These are phyloP conservation scores for Vesta saturnalis DNA, from an alignment of 2,888 invertebrate genomes.

Conservation along the genomic window DNA sequence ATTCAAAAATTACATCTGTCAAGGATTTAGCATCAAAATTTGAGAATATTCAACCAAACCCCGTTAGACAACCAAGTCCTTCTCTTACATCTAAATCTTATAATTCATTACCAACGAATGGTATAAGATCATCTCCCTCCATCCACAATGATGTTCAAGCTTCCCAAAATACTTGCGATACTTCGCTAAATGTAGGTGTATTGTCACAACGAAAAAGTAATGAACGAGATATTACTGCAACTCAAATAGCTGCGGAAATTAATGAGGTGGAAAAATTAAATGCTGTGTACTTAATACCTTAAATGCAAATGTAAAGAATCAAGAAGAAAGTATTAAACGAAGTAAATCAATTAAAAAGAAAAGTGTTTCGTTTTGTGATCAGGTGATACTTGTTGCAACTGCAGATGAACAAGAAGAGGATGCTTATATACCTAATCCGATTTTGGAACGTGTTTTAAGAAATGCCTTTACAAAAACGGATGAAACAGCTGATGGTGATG, in stretches of 20 bases:
- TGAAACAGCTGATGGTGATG: constrained; percentile 25
- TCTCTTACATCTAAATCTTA: background rate
- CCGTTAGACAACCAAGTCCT: background rate
- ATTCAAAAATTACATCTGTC: constrained; percentile 66
- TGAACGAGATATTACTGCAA: constrained; percentile 58
- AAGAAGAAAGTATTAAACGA: constrained; percentile 62
- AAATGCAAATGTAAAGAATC: constrained; percentile 63
- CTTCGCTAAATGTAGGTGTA: constrained; percentile 45
- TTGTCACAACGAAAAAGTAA: constrained; percentile 53
- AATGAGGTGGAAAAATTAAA: constrained; percentile 68
- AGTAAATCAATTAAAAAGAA: constrained; percentile 79
- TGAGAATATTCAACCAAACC: constrained; percentile 64
- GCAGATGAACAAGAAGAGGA: constrained; percentile 93
- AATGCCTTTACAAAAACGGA: constrained; percentile 83
- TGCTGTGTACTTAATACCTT: constrained; percentile 65
- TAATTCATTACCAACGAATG: constrained; percentile 7
- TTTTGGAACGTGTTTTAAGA: constrained; percentile 84
- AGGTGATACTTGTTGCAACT: constrained; percentile 91
- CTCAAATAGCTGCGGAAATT: constrained; percentile 67
- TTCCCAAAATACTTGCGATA: constrained; percentile 35
- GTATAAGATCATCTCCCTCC: constrained; percentile 18
- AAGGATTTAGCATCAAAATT: constrained; percentile 86
- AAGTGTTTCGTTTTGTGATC: constrained; percentile 94
- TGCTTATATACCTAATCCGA: constrained; percentile 90
- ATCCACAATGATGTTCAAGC: constrained; percentile 23